Evolutionary conservation across 1,140 invertebrate species (phyloP).

Genomic region (Elymnias hypermnestra): DNA sequence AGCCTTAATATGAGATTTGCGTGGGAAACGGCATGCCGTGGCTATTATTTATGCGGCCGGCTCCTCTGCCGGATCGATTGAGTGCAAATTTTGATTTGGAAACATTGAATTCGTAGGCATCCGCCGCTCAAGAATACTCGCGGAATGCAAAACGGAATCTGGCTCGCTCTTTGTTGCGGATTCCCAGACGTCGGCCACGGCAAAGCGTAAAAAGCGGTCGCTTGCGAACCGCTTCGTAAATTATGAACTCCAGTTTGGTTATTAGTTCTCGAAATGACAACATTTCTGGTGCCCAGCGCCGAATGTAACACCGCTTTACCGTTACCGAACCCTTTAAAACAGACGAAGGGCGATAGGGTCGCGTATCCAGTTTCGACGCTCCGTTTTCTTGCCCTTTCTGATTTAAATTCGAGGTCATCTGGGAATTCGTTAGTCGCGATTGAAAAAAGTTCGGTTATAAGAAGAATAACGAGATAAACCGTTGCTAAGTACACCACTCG

Average conservation of each 20-base stretch:
- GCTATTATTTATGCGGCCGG: slow-evolving; percentile 26
- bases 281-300: too few species aligned
- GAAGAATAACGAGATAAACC: too few species aligned
- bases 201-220: slow-evolving; percentile 66
- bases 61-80: slow-evolving; percentile 35
- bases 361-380: slow-evolving; percentile 41
- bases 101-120: slow-evolving; percentile 49
- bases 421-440: slow-evolving; percentile 9
- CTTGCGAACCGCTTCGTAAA: slow-evolving; percentile 62
- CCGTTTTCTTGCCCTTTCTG: slow-evolving; percentile 41
- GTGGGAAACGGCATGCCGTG: slow-evolving; percentile 27
- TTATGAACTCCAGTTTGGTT: slow-evolving; percentile 57
- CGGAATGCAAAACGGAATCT: slow-evolving; percentile 70
- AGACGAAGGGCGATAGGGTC: slow-evolving; percentile 53
- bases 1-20: slow-evolving; percentile 20
- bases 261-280: slow-evolving; percentile 65
- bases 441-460: slow-evolving; percentile 5
- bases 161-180: slow-evolving; percentile 62
- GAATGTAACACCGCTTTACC: too few species aligned
- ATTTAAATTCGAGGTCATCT: slow-evolving; percentile 44
- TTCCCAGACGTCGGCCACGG: slow-evolving; percentile 68
- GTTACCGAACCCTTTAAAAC: slow-evolving; percentile 54
- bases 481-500: too few species aligned
- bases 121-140: slow-evolving; percentile 51
- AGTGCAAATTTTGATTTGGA: slow-evolving; percentile 53